Percentiles rank a stretch among this genome's conserved stretches.
Conservation (phyloP, 1,140 invertebrate genomes). For the Drosophila neocordata region DNA sequence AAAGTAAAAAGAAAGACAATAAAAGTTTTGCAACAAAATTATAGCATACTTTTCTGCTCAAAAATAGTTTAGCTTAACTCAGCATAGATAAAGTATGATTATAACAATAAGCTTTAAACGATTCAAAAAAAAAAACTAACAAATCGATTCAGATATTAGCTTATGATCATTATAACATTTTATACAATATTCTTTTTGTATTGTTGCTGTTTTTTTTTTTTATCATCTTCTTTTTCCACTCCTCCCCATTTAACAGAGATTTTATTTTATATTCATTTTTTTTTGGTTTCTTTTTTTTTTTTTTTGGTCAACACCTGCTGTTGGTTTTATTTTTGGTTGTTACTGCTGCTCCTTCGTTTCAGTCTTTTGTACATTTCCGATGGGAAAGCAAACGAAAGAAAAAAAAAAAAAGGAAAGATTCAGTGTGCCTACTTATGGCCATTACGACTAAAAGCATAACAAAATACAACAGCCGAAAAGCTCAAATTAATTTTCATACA, state of each 20-base stretch:
- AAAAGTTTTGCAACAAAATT: too few relatives aligned
- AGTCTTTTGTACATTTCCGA: conserved; percentile 1
- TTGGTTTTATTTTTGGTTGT: conserved; percentile 8
- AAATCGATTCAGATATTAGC: conserved; percentile 7
- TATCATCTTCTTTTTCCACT: not conserved
- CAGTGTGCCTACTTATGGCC: conserved; percentile 71
- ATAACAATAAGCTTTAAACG: not conserved
- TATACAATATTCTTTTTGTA: not conserved
- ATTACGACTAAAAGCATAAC: conserved; percentile 71
- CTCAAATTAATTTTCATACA: conserved; percentile 79
- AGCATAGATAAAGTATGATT: too few relatives aligned
- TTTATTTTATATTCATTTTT: conserved; percentile 10
- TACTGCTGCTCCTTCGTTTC: too few relatives aligned
- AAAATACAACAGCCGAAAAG: conserved; percentile 61
- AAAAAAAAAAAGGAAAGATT: not conserved
- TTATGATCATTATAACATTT: conserved; percentile 1
- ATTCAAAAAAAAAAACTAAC: not conserved
- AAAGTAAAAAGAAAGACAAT: too few relatives aligned
- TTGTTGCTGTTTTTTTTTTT: not conserved
- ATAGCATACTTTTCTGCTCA: not conserved
- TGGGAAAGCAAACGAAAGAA: not conserved
- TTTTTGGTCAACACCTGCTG: conserved; percentile 6
- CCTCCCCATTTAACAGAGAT: conserved; percentile 3
- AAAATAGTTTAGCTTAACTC: not conserved
- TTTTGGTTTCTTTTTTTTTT: not conserved